Evolutionary conservation across 2,113 vertebrate species (phyloP).

Genomic region (Onychorhynchus coronatus): DNA sequence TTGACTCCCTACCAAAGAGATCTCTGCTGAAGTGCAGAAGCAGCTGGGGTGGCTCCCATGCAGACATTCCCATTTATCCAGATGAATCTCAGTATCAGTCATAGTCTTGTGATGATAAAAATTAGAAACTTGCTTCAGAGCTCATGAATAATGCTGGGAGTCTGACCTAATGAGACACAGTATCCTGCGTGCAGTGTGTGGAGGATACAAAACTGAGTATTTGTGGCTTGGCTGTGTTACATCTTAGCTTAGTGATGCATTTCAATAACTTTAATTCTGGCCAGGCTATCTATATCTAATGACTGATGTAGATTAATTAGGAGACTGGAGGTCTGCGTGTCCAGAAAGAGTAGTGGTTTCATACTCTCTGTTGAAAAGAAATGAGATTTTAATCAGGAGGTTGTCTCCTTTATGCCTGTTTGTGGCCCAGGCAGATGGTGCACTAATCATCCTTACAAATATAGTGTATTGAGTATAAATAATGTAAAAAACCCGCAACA

Average conservation of each 20-base stretch:
- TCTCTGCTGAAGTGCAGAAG: not conserved
- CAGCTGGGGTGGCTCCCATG: not conserved
- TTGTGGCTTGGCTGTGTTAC: not conserved
- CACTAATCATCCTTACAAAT: slow-evolving; percentile 21
- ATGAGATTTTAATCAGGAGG: slow-evolving; percentile 8
- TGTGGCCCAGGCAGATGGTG: slow-evolving; percentile 10
- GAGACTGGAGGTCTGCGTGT: slow-evolving; percentile 4
- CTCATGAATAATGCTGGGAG: not conserved
- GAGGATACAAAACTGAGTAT: not conserved
- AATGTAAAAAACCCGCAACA: not conserved
- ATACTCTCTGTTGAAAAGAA: not conserved
- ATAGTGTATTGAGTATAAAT: not conserved
- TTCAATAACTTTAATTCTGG: not conserved
- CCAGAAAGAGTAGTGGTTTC: not conserved
- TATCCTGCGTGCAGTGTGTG: not conserved
- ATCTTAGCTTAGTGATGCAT: not conserved
- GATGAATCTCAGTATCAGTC: not conserved
- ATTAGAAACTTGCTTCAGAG: not conserved
- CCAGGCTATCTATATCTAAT: not conserved
- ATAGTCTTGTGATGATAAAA: not conserved
- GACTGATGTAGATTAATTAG: slow-evolving; percentile 18
- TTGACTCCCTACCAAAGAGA: not conserved
- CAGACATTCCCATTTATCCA: not conserved
- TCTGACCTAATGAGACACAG: not conserved
- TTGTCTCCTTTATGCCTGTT: not conserved